Evolutionary conservation across 2,113 vertebrate genomes (phyloP).

Genomic region (Clupea harengus): DNA sequence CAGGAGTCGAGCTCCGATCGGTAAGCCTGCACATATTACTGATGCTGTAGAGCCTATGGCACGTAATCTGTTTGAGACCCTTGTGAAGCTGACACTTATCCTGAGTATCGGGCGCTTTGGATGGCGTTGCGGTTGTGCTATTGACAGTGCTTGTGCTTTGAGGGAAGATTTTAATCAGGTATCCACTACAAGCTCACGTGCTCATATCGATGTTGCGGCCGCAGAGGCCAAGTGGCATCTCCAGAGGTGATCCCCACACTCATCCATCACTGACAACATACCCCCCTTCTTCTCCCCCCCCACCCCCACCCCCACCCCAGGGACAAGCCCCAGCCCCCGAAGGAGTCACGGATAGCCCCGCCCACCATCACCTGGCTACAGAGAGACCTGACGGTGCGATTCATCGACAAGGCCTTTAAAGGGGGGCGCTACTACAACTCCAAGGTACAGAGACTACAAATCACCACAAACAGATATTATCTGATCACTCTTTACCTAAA

Average conservation of each 20-base stretch:
- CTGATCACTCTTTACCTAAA: no score
- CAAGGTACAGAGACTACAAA: constrained; percentile 69
- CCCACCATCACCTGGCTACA: constrained; percentile 77
- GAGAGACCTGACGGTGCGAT: constrained; percentile 83
- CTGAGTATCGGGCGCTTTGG: neutral
- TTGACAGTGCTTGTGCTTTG: neutral
- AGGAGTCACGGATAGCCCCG: constrained; percentile 58
- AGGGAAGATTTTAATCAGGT: constrained; percentile 5
- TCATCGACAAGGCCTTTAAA: constrained; percentile 82
- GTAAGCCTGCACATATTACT: constrained; percentile 44
- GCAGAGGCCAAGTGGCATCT: neutral
- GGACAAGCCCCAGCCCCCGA: constrained; percentile 54
- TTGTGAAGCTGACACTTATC: neutral
- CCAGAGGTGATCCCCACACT: neutral
- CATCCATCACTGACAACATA: constrained; percentile 14
- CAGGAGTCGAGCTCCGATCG: constrained; percentile 63
- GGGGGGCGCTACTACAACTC: constrained; percentile 87
- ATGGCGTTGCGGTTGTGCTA: neutral
- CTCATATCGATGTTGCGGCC: neutral
- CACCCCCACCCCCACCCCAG: neutral
- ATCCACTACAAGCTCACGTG: neutral
- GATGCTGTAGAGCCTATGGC: neutral
- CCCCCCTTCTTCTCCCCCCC: neutral
- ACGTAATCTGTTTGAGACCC: neutral
- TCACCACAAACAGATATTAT: neutral